Percentiles rank a stretch among this genome's conserved stretches.
phyloP scores from a whole-genome alignment of 2,888 invertebrate genomes.

The Caenorhabditis sp. region DNA sequence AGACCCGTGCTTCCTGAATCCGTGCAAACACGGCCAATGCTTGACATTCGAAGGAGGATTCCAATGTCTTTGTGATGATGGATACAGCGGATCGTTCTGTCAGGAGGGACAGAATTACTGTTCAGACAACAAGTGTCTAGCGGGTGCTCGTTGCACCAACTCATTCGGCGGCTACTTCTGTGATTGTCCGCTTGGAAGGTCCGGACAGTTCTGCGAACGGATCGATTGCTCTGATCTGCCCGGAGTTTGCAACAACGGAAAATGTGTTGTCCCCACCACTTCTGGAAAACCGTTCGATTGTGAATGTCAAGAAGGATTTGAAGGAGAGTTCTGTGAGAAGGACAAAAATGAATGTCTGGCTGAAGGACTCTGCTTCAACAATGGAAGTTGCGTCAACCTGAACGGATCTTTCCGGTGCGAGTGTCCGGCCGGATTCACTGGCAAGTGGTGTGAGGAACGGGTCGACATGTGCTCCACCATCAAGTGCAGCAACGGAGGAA shows the following conservation, averaged over 20 bases:
- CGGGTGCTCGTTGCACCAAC: too few relatives aligned
- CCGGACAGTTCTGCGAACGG: constrained; percentile 91
- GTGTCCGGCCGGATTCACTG: constrained; percentile 58
- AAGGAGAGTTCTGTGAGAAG: constrained; percentile 87
- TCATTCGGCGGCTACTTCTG: constrained; percentile 95
- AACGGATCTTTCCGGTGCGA: constrained; percentile 85
- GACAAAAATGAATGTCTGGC: constrained; percentile 83
- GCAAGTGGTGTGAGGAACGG: constrained; percentile 85
- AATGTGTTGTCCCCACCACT: constrained; percentile 87
- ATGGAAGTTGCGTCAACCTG: constrained; percentile 95
- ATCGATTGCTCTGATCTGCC: constrained; percentile 87
- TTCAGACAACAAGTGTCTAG: too few relatives aligned
- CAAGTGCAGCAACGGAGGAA: neutral
- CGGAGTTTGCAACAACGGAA: constrained; percentile 87
- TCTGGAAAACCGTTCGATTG: constrained; percentile 95
- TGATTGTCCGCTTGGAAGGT: constrained; percentile 94
- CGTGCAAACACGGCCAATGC: too few relatives aligned
- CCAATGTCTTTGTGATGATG: too few relatives aligned
- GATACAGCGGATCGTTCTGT: too few relatives aligned
- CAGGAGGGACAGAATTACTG: too few relatives aligned
- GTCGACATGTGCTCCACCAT: constrained; percentile 88
- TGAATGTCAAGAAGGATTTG: constrained; percentile 93
- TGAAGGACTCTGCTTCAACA: constrained; percentile 88
- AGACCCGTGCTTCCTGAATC: too few relatives aligned
- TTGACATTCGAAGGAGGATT: too few relatives aligned